A percentile compares a stretch with the other conserved stretches of the same genome.
Conservation (phyloP, 2,888 invertebrate genomes). For the Fissipunctia ypsillon region DNA sequence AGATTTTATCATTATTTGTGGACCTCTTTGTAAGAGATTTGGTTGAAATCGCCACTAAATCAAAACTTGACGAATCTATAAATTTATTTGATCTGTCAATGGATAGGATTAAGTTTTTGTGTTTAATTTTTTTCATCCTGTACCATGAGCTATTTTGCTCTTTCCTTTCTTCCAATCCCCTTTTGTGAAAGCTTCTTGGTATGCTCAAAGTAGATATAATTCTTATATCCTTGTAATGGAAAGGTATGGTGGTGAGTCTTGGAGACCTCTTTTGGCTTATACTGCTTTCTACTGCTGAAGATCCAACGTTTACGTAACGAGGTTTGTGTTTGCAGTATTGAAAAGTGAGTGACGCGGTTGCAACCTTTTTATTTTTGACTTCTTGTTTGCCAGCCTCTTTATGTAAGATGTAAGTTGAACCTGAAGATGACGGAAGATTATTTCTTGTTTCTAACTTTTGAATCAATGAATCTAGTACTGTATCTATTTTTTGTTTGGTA, state of each 20-base stretch:
- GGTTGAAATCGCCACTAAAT: constrained; percentile 77
- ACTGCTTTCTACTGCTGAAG: constrained; percentile 32
- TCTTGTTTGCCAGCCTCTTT: constrained; percentile 63
- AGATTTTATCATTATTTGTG: constrained; percentile 64
- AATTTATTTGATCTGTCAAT: constrained; percentile 66
- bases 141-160: constrained; percentile 45
- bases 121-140: constrained; percentile 65
- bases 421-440: constrained; percentile 69
- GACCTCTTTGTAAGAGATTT: constrained; percentile 75
- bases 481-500: constrained; percentile 75
- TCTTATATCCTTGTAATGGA: constrained; percentile 72
- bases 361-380: constrained; percentile 72
- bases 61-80: constrained; percentile 71
- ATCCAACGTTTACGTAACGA: constrained; percentile 32
- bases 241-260: constrained; percentile 73
- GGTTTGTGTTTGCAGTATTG: constrained; percentile 64
- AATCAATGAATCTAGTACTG: constrained; percentile 78
- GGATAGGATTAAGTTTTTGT: constrained; percentile 68
- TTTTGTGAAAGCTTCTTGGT: constrained; percentile 76
- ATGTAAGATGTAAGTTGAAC: constrained; percentile 77
- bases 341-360: constrained; percentile 61
- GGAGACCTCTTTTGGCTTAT: constrained; percentile 63
- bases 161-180: constrained; percentile 48
- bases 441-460: constrained; percentile 68
- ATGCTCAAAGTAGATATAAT: constrained; percentile 84